Percentiles rank a stretch among this genome's conserved stretches.
These are phyloP conservation scores for Salpingus planirostris DNA, from an alignment of 2,888 invertebrate species.

Conservation along the genomic window DNA sequence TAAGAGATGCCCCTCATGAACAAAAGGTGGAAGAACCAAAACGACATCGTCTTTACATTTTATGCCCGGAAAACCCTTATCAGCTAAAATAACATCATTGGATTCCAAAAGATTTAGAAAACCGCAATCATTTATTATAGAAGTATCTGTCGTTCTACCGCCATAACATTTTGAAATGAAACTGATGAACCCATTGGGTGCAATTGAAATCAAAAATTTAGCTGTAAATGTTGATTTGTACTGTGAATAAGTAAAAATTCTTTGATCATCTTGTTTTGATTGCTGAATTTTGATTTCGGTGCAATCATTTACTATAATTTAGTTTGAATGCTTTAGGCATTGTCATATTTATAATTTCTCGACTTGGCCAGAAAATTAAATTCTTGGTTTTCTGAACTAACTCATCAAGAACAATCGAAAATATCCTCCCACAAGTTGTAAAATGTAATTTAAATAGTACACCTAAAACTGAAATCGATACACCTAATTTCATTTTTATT, in stretches of 20 bases:
- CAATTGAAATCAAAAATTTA: slow-evolving; percentile 1
- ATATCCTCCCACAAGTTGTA: slow-evolving; percentile 1
- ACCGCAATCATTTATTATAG: slow-evolving; percentile 3
- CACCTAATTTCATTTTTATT: slow-evolving; percentile 1
- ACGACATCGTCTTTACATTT: slow-evolving; percentile 3
- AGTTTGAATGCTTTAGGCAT: not conserved
- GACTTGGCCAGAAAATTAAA: not conserved
- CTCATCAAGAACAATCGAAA: not conserved
- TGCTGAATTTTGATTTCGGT: not conserved
- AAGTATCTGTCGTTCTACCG: slow-evolving; percentile 3
- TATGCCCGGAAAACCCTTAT: slow-evolving; percentile 5
- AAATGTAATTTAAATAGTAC: slow-evolving; percentile 1
- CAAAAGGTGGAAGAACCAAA: slow-evolving; percentile 7
- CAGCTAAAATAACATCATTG: slow-evolving; percentile 5
- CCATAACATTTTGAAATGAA: slow-evolving; percentile 4
- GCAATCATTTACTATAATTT: not conserved
- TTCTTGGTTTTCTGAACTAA: not conserved
- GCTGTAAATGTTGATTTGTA: slow-evolving; percentile 4
- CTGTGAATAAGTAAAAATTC: slow-evolving; percentile 1
- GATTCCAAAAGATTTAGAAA: slow-evolving; percentile 6
- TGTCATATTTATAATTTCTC: not conserved
- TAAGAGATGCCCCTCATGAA: slow-evolving; percentile 2
- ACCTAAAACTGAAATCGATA: not conserved
- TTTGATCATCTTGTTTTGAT: not conserved
- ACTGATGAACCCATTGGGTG: slow-evolving; percentile 2